These are phyloP conservation scores for Porites lobata DNA, from an alignment of 92 coral and sea anemone species.

Conservation along the genomic window DNA sequence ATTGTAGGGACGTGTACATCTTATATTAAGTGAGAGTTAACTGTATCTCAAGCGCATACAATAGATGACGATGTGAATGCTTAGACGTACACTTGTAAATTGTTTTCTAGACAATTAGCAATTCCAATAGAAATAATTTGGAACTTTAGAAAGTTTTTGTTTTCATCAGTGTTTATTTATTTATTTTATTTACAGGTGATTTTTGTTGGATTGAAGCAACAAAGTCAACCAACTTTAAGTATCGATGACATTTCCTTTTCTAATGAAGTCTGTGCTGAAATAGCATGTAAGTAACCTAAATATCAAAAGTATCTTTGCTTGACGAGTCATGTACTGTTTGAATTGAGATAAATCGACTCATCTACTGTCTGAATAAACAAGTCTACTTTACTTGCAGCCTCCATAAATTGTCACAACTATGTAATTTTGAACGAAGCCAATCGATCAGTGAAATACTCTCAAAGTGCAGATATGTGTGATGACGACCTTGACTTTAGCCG, in stretches of 20 bases:
- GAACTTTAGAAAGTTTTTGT: too few species aligned
- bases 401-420: constrained; percentile 62
- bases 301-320: background rate
- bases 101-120: too few species aligned
- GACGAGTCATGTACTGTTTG: too few species aligned
- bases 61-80: too few species aligned
- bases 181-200: constrained; percentile 34
- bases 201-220: constrained; percentile 55
- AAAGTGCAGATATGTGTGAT: constrained; percentile 34
- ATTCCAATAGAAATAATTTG: too few species aligned
- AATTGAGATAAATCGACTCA: too few species aligned
- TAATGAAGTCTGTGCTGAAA: constrained; percentile 58
- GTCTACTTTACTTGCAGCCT: constrained; percentile 29
- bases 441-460: constrained; percentile 47
- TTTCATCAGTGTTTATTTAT: background rate
- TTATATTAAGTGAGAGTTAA: too few species aligned
- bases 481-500: constrained; percentile 38
- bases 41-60: too few species aligned
- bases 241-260: constrained; percentile 59
- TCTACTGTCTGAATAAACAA: too few species aligned
- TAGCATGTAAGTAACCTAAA: constrained; percentile 47
- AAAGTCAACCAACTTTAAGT: constrained; percentile 31
- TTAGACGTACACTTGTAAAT: too few species aligned
- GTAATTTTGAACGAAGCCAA: constrained; percentile 38
- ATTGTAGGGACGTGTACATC: too few species aligned